These are phyloP conservation scores for Syndactyla subalaris DNA, from an alignment of 2,797 vertebrate genomes.

Conservation along the genomic window DNA sequence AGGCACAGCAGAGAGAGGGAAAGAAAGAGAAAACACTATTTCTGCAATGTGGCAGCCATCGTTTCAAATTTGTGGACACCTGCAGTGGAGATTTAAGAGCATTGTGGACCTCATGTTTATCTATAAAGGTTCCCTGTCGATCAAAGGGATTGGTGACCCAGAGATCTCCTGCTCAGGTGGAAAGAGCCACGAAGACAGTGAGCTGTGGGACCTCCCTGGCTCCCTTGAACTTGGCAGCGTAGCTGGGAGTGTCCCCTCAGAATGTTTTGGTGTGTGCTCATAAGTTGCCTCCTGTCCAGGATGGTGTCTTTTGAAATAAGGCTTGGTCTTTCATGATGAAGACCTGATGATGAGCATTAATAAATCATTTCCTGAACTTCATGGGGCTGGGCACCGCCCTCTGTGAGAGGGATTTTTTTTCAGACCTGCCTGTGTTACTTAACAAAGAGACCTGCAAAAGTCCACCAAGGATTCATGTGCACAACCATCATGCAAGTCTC, in stretches of 20 bases:
- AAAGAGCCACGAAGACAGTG: not conserved
- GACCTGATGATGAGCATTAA: not conserved
- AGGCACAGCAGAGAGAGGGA: not conserved
- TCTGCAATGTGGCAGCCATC: not conserved
- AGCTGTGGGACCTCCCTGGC: not conserved
- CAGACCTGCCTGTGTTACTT: not conserved
- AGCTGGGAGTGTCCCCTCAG: not conserved
- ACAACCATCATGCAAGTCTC: not conserved
- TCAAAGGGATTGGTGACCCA: not conserved
- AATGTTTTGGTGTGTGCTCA: not conserved
- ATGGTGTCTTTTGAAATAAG: not conserved
- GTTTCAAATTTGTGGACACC: not conserved
- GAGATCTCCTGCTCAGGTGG: not conserved
- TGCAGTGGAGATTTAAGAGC: not conserved
- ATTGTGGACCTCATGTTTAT: not conserved
- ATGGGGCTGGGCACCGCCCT: not conserved
- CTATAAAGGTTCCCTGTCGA: not conserved
- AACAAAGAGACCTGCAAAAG: not conserved
- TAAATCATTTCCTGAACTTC: not conserved
- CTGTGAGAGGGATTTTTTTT: not conserved
- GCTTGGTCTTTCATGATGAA: not conserved
- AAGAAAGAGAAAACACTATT: not conserved
- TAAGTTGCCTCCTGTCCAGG: not conserved
- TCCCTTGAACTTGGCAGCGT: not conserved
- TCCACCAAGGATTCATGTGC: not conserved